Percentiles rank a stretch among this genome's conserved stretches.
Conservation (phyloP, 2,113 vertebrate genomes). For the Callithrix jacchus region DNA sequence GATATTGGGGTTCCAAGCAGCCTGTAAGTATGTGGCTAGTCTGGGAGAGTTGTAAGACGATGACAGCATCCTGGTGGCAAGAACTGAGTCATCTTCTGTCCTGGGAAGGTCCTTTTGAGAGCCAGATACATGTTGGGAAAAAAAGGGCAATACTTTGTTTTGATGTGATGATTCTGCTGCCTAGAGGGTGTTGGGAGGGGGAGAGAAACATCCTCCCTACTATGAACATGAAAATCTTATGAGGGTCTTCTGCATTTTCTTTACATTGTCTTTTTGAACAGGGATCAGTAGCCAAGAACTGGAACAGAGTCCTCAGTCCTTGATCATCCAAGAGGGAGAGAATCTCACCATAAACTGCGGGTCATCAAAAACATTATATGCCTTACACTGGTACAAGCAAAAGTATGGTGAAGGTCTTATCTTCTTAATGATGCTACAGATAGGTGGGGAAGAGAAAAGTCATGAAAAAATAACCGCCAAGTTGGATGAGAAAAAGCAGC, state of each 20-base stretch:
- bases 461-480: neutral
- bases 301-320: neutral
- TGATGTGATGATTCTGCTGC: neutral
- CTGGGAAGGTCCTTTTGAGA: neutral
- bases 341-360: conserved; percentile 20
- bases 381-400: conserved; percentile 45
- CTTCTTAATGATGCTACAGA: neutral
- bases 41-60: neutral
- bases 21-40: neutral
- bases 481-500: conserved; percentile 10
- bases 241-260: neutral
- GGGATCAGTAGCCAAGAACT: neutral
- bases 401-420: neutral
- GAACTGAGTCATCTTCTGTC: neutral
- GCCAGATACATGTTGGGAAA: neutral
- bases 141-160: neutral
- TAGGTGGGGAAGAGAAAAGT: neutral
- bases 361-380: neutral
- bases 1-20: neutral
- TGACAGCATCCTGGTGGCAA: neutral
- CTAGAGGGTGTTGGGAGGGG: accelerated
- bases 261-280: neutral
- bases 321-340: neutral
- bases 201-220: neutral
- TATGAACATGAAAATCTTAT: neutral